phyloP scores from a whole-genome alignment of 2,797 vertebrate species.

The Pseudochaenichthys georgianus region DNA sequence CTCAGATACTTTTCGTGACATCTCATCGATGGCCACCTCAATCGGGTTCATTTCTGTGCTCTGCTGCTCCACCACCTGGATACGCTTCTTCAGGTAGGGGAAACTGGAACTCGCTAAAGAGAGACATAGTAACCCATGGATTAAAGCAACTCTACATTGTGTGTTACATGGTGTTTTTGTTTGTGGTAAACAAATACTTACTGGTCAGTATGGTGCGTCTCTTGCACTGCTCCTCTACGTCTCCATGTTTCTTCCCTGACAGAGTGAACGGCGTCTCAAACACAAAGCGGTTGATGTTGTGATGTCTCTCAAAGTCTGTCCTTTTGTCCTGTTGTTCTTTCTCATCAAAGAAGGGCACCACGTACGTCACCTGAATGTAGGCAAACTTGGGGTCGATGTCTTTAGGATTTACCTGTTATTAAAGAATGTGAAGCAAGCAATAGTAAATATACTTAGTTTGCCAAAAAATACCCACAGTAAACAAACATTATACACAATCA shows the following conservation, averaged over 20 bases:
- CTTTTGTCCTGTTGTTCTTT: conserved; percentile 94
- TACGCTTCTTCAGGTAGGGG: conserved; percentile 97
- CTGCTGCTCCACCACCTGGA: conserved; percentile 95
- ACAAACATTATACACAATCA: no score
- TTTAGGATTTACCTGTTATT: conserved; percentile 94
- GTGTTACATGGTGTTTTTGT: background rate
- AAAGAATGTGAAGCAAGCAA: background rate
- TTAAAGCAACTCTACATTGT: background rate
- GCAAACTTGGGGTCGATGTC: conserved; percentile 96
- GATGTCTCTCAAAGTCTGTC: conserved; percentile 97
- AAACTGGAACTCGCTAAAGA: conserved; percentile 92
- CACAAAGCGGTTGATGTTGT: conserved; percentile 96
- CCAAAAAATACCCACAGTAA: no score
- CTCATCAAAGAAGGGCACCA: conserved; percentile 96
- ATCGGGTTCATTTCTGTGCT: conserved; percentile 97
- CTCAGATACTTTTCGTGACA: conserved; percentile 97
- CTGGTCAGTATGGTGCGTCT: conserved; percentile 94
- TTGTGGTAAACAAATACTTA: conserved; percentile 57
- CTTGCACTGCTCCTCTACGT: conserved; percentile 98
- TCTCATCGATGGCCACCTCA: conserved; percentile 98
- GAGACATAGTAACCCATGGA: background rate
- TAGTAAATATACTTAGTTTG: background rate
- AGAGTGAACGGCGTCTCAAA: conserved; percentile 98
- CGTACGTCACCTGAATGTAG: conserved; percentile 98
- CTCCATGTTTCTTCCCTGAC: conserved; percentile 96